phyloP scores from a whole-genome alignment of 2,888 invertebrate genomes.

The Corythucha ciliata region DNA sequence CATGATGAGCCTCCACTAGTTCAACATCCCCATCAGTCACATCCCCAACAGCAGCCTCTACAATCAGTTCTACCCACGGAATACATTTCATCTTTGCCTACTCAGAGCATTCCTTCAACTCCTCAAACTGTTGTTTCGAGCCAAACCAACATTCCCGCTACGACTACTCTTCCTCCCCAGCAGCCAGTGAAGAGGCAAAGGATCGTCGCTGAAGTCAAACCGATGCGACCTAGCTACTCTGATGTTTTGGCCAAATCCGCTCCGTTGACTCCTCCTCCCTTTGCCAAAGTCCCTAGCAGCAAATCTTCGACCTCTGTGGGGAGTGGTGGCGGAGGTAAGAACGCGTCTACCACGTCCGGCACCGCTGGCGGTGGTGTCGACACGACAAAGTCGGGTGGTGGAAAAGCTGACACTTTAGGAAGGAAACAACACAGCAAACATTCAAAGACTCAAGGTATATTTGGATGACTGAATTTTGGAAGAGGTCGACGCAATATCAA shows the following conservation, averaged over 20 bases:
- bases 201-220: slow-evolving; percentile 65
- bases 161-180: slow-evolving; percentile 11
- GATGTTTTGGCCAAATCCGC: slow-evolving; percentile 66
- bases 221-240: slow-evolving; percentile 77
- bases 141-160: too few relatives aligned
- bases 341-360: slow-evolving; percentile 20
- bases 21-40: slow-evolving; percentile 15
- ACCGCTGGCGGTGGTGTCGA: too few relatives aligned
- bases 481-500: background rate
- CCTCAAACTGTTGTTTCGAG: too few relatives aligned
- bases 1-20: slow-evolving; percentile 19
- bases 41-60: background rate
- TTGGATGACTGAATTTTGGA: background rate
- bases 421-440: too few relatives aligned
- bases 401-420: too few relatives aligned
- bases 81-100: too few relatives aligned
- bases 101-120: too few relatives aligned
- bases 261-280: slow-evolving; percentile 42
- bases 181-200: slow-evolving; percentile 48
- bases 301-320: slow-evolving; percentile 8
- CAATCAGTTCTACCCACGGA: too few relatives aligned
- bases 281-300: slow-evolving; percentile 24
- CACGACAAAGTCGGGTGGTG: too few relatives aligned
- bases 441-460: background rate
- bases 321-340: slow-evolving; percentile 17